Evolutionary conservation across 2,113 vertebrate genomes (phyloP).

Genomic region (Nibea coibor): DNA sequence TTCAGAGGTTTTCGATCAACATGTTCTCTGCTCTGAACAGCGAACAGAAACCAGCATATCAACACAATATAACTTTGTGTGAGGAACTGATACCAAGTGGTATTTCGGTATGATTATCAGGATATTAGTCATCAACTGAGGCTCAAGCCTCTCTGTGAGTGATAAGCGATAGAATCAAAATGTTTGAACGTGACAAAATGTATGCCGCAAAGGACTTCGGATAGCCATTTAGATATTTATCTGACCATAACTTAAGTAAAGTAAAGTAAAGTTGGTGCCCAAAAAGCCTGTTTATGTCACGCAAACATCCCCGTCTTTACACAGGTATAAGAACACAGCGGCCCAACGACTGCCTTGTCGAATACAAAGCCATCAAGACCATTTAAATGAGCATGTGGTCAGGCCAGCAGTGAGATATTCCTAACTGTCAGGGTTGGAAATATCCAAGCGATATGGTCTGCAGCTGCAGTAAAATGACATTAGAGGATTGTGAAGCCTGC

Average conservation of each 20-base stretch:
- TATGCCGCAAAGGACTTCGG: neutral
- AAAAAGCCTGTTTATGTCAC: slow-evolving; percentile 30
- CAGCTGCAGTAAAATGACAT: slow-evolving; percentile 69
- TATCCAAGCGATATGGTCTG: slow-evolving; percentile 50
- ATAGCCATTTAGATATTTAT: neutral
- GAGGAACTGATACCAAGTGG: neutral
- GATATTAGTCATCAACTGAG: neutral
- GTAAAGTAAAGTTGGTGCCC: neutral
- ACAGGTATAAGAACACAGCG: slow-evolving; percentile 53
- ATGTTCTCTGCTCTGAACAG: neutral
- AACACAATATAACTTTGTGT: neutral
- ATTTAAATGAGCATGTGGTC: slow-evolving; percentile 65
- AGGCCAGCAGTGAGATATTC: slow-evolving; percentile 63
- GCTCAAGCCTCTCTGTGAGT: neutral
- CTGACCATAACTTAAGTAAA: neutral
- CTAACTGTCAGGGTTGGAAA: slow-evolving; percentile 53
- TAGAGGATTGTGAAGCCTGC: slow-evolving; percentile 47
- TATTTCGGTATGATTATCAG: neutral
- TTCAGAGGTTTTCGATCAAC: neutral
- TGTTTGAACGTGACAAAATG: neutral
- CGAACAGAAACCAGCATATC: neutral
- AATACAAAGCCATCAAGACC: slow-evolving; percentile 56
- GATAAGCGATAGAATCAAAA: neutral
- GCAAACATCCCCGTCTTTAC: slow-evolving; percentile 48
- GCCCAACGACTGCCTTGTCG: slow-evolving; percentile 57